Evolutionary conservation across 2,797 vertebrate species (phyloP), one percentile per base, ranked within the genome.

Genomic region (Neosilurus mollespiculum): DNA sequence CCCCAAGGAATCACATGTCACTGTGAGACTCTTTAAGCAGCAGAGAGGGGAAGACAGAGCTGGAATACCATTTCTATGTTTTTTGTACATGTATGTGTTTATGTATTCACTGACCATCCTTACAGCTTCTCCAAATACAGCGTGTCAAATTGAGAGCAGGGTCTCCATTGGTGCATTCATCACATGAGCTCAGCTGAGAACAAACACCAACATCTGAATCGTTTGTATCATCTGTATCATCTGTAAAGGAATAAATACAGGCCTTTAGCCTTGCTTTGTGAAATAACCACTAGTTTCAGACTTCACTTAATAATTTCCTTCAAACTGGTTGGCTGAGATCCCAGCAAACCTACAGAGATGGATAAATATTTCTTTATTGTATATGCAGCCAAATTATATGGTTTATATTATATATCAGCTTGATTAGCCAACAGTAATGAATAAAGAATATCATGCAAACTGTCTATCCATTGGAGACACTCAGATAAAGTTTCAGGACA

Each of bases 91-190:
- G 80, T 83, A 83, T 84, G 80, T 51, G 9, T 64, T 37, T 65
- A 83, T 75, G 81, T 61, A 53, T 6, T 78, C 14, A 64, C 34
- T 93, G 88, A 95, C 94, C 93, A 80, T 91, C 86, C 82, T 93
- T 92, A 89, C 94, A 95, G 87, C 92, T 90, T 88, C 87, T 93
- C 95, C 95, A 95, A 84, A 95, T 89, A 58, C 95, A 95, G 90
- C 88, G 89, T 24, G 95, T 95, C 88, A 94, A 88, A 92, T 94
- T 95, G 72, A 93, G 88, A 77, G 91, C 84, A 83, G 94, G 92
- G 0, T 92, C 90, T 51, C 94, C 94, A 14, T 9, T 80, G 77
- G 94, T 93, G 9, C 95, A 95, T 62, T 92, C 65, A 89, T 92
- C 93, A 87, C 94, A 95, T 84, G 94, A 93, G 64, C 91, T 56